Conservation (phyloP, 2,797 vertebrate species). For the Propithecus perrieri region DNA sequence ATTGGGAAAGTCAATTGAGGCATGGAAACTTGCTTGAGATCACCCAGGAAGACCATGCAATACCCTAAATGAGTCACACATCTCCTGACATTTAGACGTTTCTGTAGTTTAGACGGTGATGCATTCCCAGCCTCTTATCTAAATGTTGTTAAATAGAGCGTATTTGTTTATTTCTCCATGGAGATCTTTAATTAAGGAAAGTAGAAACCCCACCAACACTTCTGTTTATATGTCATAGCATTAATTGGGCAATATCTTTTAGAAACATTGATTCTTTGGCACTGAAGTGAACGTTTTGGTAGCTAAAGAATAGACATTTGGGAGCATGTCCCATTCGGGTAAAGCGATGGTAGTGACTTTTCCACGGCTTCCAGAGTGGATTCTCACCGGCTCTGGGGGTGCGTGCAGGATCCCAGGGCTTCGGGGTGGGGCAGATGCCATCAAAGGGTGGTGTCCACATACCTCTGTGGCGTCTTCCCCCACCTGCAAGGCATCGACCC, state of each 20-base stretch:
- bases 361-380: background rate
- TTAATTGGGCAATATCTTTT: slow-evolving; percentile 43
- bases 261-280: slow-evolving; percentile 51
- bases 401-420: background rate
- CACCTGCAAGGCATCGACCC: accelerated
- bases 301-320: background rate
- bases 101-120: background rate
- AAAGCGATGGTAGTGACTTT: background rate
- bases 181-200: slow-evolving; percentile 65
- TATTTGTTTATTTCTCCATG: slow-evolving; percentile 65
- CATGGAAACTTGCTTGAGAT: slow-evolving; percentile 5
- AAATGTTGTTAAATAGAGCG: background rate
- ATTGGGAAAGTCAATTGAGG: slow-evolving; percentile 37
- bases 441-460: background rate
- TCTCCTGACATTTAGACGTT: background rate
- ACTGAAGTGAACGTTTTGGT: background rate
- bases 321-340: background rate
- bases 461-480: accelerated
- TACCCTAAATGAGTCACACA: background rate
- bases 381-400: accelerated
- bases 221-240: slow-evolving; percentile 17
- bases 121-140: slow-evolving; percentile 1
- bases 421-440: background rate
- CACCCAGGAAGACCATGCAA: slow-evolving; percentile 55
- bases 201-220: background rate